Evolutionary conservation across 2,888 invertebrate genomes (phyloP), one percentile per base, ranked within the genome.

Genomic region (Metacarcinus magister): DNA sequence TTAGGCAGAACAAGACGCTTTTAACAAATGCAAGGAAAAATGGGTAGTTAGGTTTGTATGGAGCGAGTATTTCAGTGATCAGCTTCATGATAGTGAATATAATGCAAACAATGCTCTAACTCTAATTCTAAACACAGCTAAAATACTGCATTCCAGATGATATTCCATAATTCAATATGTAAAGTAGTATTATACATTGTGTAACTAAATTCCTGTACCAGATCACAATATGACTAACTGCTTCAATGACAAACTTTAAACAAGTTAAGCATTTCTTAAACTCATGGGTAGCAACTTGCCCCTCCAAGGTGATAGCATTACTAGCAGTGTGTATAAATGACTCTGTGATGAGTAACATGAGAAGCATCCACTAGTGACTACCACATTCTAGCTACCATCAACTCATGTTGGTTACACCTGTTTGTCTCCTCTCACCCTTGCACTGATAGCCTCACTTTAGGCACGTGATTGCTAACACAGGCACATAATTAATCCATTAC

Each of bases 261-360:
- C 60, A 60, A 60, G 23, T 60, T 19, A 23, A 19, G 60, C 23
- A 5, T 60, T 19, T 60, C 23, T 60, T 23, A 2, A 10, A 39
- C 16, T 82, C 82, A 4, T 3, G 32, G 39, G 39, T 10, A 16
- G 87, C n/a, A 39, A 5, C 87, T 39, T 19, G 0, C 13, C 87
- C 87, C 4, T 39, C 39, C 13, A 87, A 13, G 16, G 39, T 32
- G 10, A 13, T 10, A 39, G 87, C 19, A 5, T 5, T 39, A 13
- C 32, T 13, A 32, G 16, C 87, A 87, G 32, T 32, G 87, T 87
- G 87, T 87, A 87, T 87, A 87, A 87, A 87, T 87, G 87, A 87
- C 87, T 87, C 87, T 87, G 87, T 87, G 39, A 19, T 87, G 39
- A 87, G 39, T 39, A 28, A 39, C 87, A 10, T 39, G 87, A 87